Evolutionary conservation across 2,888 invertebrate species (phyloP), one percentile per base, ranked within the genome.

Genomic region (Teinopalpus imperialis): DNA sequence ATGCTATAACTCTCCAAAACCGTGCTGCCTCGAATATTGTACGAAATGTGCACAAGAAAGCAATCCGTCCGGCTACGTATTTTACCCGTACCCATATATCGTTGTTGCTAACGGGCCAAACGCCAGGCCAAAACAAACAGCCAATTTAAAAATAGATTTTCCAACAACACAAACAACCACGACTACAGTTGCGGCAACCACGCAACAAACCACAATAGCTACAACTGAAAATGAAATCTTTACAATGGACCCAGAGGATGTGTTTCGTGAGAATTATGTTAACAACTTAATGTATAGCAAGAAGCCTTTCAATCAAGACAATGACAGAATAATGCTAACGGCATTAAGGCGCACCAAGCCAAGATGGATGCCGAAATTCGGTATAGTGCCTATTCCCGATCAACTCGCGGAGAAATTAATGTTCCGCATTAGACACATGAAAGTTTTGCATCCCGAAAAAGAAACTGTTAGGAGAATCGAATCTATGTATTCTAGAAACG

Each of bases 381-480:
- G 77, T n/a, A 71, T 81, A 20, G 66, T 81, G 2, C 79, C 78
- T 0, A 72, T 81, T 30, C 68, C 78, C n/a, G 68, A 79, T 26
- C 61, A 63, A 14, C 56, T 80, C 2, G 76, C 78, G 1, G 63
- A 66, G 40, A 77, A 67, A 36, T 56, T 80, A 7, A 63, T 78
- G 59, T 52, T 65, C 8, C 69, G 75, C 27, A 45, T 76, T 12
- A 56, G 68, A 24, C 56, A 57, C 31, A 61, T 63, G 18, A 65
- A 59, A 31, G 53, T 58, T 2, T 43, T 68, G 5, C 56, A 63
- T 35, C 57, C 52, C 3, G 48, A 47, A 2, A 56, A 48, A 26
- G 51, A 54, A 8, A 34, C 39, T 5, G 5, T 45, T 8, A 45
- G 45, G 3, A 40, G 12, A 29, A 40, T 39, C 14, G 27, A 45